A percentile compares a stretch with the other conserved stretches of the same genome.
Conservation (phyloP, 2,797 vertebrate genomes). For the Ctenochaetus hawaiiensis region DNA sequence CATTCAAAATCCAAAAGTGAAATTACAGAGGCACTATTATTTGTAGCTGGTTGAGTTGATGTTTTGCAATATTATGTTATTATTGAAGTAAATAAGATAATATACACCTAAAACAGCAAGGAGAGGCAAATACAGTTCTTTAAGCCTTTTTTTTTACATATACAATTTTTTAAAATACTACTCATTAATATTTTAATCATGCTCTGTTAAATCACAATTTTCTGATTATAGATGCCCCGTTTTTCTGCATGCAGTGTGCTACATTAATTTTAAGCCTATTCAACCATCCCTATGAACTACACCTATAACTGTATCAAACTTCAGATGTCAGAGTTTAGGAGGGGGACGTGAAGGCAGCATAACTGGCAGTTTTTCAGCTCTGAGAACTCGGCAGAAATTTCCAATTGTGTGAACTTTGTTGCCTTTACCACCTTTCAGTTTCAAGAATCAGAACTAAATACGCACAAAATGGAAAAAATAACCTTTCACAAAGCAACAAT, state of each 20-base stretch:
- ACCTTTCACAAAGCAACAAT: not conserved
- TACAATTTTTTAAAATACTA: no score
- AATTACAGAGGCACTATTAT: no score
- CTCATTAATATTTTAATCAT: no score
- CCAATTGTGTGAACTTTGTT: not conserved
- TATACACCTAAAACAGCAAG: no score
- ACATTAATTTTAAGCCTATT: not conserved
- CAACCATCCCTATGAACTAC: no score
- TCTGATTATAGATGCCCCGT: not conserved
- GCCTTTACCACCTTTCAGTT: not conserved
- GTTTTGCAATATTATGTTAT: no score
- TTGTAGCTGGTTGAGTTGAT: no score
- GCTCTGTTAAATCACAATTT: not conserved
- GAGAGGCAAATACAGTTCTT: no score
- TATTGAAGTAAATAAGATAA: no score
- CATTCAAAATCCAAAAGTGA: no score
- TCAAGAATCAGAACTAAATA: not conserved
- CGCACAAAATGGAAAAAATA: not conserved
- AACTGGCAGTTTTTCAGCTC: constrained; percentile 18
- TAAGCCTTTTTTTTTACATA: no score
- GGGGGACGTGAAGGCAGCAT: constrained; percentile 27
- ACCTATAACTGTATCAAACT: not conserved
- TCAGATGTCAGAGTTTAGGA: constrained; percentile 2
- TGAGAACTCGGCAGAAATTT: not conserved
- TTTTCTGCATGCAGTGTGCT: not conserved